A percentile compares a stretch with the other conserved stretches of the same genome.
Conservation (phyloP, 2,888 invertebrate genomes). For the Beris morrisii region DNA sequence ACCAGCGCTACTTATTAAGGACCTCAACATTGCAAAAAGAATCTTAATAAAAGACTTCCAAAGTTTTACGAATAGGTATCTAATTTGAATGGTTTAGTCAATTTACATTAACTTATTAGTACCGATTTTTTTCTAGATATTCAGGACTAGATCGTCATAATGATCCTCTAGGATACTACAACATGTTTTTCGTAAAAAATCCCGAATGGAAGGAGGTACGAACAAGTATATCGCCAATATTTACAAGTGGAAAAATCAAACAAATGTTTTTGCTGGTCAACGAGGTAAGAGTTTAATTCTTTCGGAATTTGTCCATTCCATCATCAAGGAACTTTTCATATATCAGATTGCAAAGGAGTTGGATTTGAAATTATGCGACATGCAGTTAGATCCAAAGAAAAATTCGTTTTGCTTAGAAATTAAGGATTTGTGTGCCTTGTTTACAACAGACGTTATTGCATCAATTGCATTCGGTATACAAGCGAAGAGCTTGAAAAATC, state of each 20-base stretch:
- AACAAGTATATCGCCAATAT: constrained; percentile 56
- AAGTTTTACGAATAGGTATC: constrained; percentile 52
- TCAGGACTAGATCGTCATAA: constrained; percentile 46
- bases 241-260: constrained; percentile 55
- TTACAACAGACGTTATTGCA: constrained; percentile 52
- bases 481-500: constrained; percentile 49
- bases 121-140: constrained; percentile 40
- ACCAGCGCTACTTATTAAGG: constrained; percentile 56
- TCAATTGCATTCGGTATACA: constrained; percentile 51
- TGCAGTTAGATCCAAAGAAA: background rate
- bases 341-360: constrained; percentile 27
- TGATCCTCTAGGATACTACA: constrained; percentile 54
- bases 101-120: background rate
- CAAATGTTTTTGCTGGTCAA: constrained; percentile 52
- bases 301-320: constrained; percentile 49
- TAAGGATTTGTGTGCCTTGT: constrained; percentile 32
- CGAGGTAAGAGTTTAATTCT: constrained; percentile 51
- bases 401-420: background rate
- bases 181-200: constrained; percentile 56
- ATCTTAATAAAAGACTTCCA: constrained; percentile 58
- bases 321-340: background rate
- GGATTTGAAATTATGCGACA: constrained; percentile 4
- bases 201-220: constrained; percentile 56
- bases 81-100: too few relatives aligned
- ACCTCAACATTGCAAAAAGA: constrained; percentile 57